Conservation (phyloP, 2,113 vertebrate species). For the Xiphias gladius region DNA sequence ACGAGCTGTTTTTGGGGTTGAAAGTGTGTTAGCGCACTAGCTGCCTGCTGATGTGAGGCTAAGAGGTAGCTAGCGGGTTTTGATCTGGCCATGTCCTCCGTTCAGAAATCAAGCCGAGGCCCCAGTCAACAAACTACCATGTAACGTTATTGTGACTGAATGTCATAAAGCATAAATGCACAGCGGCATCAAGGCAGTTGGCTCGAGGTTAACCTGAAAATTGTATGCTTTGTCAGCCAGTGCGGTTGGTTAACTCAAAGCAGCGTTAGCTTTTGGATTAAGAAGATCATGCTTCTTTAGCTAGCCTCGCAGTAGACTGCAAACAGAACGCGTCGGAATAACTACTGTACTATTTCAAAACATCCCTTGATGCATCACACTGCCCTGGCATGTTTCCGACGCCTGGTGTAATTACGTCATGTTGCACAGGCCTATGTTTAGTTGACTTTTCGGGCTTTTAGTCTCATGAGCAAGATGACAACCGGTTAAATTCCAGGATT, state of each 20-base stretch:
- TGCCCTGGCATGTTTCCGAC: background rate
- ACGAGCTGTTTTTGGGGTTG: conserved; percentile 3
- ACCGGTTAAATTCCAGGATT: background rate
- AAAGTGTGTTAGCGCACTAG: conserved; percentile 45
- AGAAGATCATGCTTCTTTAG: conserved; percentile 24
- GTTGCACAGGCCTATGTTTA: conserved; percentile 14
- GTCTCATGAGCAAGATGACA: background rate
- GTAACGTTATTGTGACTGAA: background rate
- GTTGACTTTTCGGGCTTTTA: background rate
- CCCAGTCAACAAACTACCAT: conserved; percentile 14
- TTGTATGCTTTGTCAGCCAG: background rate
- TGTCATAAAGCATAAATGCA: background rate
- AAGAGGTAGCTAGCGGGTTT: conserved; percentile 55
- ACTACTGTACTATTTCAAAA: conserved; percentile 9
- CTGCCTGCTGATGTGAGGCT: conserved; percentile 54
- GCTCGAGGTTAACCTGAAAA: background rate
- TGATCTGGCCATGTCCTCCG: conserved; percentile 41
- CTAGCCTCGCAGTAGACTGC: conserved; percentile 6
- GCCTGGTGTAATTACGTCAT: conserved; percentile 32
- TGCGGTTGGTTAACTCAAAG: conserved; percentile 17
- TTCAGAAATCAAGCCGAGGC: conserved; percentile 51
- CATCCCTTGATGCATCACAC: conserved; percentile 8
- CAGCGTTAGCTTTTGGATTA: conserved; percentile 41
- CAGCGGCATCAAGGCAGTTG: background rate
- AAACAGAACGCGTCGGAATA: background rate